Evolutionary conservation across 1,140 invertebrate genomes (phyloP).

Genomic region (Leptonema lineaticorne): DNA sequence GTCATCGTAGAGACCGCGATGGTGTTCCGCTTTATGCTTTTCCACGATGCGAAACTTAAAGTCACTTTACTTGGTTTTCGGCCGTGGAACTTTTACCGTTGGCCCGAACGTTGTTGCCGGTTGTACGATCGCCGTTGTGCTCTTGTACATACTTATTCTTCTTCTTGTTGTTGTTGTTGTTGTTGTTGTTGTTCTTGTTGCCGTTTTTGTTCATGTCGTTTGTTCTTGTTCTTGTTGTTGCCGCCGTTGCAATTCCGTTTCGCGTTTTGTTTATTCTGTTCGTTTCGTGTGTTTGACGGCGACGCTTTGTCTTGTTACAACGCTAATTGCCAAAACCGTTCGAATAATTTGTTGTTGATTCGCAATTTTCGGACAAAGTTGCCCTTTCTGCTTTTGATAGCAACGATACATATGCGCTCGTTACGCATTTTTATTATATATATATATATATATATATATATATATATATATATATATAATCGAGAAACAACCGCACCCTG

Average conservation of each 20-base stretch:
- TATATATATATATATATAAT: not conserved
- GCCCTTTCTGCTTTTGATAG: not conserved
- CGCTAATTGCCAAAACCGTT: not conserved
- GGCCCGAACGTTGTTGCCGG: no score
- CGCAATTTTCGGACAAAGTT: not conserved
- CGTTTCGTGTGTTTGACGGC: not conserved
- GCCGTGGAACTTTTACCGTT: no score
- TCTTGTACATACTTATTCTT: no score
- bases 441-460: not conserved
- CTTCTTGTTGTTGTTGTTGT: not conserved
- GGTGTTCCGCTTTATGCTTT: no score
- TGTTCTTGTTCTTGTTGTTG: not conserved
- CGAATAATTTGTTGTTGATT: not conserved
- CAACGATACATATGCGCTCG: not conserved
- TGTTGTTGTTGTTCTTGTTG: slow-evolving; percentile 1
- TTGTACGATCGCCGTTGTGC: not conserved
- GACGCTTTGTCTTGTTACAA: not conserved
- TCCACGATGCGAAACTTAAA: not conserved
- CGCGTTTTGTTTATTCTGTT: not conserved
- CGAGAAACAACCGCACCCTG: no score
- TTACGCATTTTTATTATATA: not conserved
- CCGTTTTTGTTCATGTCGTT: no score
- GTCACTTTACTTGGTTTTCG: no score
- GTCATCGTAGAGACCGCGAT: no score
- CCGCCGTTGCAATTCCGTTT: not conserved